Evolutionary conservation across 2,888 invertebrate genomes (phyloP).

Genomic region (Lycocerus yunnanus): DNA sequence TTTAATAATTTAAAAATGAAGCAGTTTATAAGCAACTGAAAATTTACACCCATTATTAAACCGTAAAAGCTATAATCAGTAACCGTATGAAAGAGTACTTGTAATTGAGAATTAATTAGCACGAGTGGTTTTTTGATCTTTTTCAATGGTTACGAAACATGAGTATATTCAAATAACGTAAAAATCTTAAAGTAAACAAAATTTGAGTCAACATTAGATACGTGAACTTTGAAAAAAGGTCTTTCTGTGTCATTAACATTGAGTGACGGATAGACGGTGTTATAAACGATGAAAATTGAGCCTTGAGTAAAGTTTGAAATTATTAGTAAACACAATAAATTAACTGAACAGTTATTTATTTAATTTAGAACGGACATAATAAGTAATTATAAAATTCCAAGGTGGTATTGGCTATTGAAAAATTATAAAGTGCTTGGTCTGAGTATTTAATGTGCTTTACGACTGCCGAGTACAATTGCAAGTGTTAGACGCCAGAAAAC

Average conservation of each 20-base stretch:
- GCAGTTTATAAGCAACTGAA: not conserved
- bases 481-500: slow-evolving; percentile 26
- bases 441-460: slow-evolving; percentile 8
- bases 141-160: slow-evolving; percentile 6
- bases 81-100: not conserved
- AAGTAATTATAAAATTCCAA: not conserved
- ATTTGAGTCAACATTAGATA: slow-evolving; percentile 13
- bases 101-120: not conserved
- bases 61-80: not conserved
- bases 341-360: not conserved
- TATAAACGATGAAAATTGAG: not conserved
- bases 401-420: not conserved
- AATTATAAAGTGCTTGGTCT: not conserved
- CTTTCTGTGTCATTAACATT: slow-evolving; percentile 19
- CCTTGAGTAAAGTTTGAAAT: slow-evolving; percentile 6
- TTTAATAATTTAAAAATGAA: not conserved
- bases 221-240: slow-evolving; percentile 15
- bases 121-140: not conserved
- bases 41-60: not conserved
- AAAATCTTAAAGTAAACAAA: not conserved
- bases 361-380: not conserved
- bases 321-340: slow-evolving; percentile 32
- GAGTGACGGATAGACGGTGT: not conserved
- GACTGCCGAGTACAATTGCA: slow-evolving; percentile 25
- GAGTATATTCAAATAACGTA: not conserved